Conservation (phyloP, 2,113 vertebrate species). For the Sinosuthora webbiana region DNA sequence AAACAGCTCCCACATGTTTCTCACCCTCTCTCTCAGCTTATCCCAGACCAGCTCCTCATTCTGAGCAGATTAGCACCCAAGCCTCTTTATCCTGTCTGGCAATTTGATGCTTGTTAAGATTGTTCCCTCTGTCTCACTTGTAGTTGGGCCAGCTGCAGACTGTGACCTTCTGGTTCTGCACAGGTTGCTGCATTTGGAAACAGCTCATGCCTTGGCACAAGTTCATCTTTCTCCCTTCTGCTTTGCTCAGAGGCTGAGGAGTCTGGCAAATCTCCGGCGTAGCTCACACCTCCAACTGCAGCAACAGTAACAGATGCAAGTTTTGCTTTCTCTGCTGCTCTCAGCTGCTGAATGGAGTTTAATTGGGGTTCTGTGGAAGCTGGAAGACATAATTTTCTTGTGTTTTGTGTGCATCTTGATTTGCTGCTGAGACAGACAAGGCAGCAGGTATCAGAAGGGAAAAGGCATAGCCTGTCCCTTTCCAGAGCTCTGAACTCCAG, state of each 20-base stretch:
- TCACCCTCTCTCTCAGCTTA: background rate
- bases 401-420: background rate
- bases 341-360: background rate
- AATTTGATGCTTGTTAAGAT: conserved; percentile 32
- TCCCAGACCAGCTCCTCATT: background rate
- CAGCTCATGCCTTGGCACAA: conserved; percentile 25
- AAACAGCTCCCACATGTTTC: conserved; percentile 10
- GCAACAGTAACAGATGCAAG: conserved; percentile 44
- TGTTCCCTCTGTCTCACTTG: background rate
- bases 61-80: conserved; percentile 38
- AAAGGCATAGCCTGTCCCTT: background rate
- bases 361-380: background rate
- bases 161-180: conserved; percentile 61
- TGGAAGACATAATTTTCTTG: background rate
- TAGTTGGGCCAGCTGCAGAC: conserved; percentile 22
- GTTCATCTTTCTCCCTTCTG: conserved; percentile 41
- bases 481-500: background rate
- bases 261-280: conserved; percentile 34
- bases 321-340: conserved; percentile 14
- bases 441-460: background rate
- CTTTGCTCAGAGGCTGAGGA: background rate
- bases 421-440: background rate
- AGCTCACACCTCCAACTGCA: conserved; percentile 37
- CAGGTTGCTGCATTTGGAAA: conserved; percentile 52
- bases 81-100: conserved; percentile 31